These are phyloP conservation scores for Leptopterna dolabrata DNA, from an alignment of 2,888 invertebrate genomes.

Conservation along the genomic window DNA sequence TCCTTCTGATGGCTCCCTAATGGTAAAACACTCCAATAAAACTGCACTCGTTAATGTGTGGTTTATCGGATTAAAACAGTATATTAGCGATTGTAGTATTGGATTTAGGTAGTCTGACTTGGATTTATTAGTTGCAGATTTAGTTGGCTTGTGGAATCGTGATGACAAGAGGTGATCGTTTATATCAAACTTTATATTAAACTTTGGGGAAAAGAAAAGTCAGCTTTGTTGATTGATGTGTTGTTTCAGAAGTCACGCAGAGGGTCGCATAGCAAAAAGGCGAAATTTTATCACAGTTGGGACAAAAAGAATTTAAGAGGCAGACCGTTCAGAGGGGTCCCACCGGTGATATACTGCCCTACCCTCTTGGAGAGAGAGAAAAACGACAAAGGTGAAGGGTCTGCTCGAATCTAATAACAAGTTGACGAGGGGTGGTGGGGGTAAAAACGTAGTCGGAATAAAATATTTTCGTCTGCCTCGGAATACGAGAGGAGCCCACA, in stretches of 20 bases:
- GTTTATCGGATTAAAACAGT: too few relatives aligned
- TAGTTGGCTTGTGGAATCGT: too few relatives aligned
- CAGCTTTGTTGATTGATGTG: neutral
- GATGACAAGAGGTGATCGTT: too few relatives aligned
- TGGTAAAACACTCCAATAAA: too few relatives aligned
- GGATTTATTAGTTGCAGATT: too few relatives aligned
- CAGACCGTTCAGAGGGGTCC: neutral
- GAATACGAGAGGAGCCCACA: neutral
- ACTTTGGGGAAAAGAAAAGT: neutral
- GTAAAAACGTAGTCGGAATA: neutral
- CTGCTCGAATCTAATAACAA: neutral
- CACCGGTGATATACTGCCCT: neutral
- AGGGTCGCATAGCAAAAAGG: neutral
- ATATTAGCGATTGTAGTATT: too few relatives aligned
- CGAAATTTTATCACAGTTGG: neutral
- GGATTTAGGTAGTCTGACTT: too few relatives aligned
- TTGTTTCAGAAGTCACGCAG: neutral
- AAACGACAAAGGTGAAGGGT: neutral
- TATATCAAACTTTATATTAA: too few relatives aligned
- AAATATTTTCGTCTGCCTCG: neutral
- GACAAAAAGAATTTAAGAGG: neutral
- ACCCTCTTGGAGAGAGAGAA: neutral
- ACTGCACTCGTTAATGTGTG: too few relatives aligned
- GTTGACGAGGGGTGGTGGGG: neutral
- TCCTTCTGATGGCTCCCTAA: too few relatives aligned